Percentiles rank a stretch among this genome's conserved stretches.
Conservation (phyloP, 1,140 invertebrate species). For the Sesamia nonagrioides region DNA sequence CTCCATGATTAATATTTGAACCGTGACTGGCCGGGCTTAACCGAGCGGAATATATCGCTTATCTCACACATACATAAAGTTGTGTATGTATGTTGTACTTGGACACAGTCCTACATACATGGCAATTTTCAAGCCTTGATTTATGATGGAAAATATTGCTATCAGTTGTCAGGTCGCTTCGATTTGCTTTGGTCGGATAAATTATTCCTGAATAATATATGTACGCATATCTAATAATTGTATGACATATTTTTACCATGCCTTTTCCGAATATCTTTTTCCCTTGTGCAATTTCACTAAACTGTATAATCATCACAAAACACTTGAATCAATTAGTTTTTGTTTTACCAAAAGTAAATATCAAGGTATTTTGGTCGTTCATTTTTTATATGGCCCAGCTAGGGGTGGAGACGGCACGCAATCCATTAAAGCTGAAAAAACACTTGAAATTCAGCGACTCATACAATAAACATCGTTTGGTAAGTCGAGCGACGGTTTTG, state of each 20-base stretch:
- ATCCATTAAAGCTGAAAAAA: constrained; percentile 80
- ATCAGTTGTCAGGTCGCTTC: not conserved
- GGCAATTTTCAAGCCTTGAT: constrained; percentile 9
- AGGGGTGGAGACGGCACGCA: constrained; percentile 53
- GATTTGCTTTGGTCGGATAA: constrained; percentile 7
- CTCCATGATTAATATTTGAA: constrained; percentile 73
- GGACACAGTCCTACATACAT: constrained; percentile 8
- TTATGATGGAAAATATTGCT: not conserved
- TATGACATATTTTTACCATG: not conserved
- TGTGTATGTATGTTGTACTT: not conserved
- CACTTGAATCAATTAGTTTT: not conserved
- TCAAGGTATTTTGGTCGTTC: constrained; percentile 11
- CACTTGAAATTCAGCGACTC: constrained; percentile 79
- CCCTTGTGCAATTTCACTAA: not conserved
- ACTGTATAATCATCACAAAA: not conserved
- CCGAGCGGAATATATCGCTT: constrained; percentile 57
- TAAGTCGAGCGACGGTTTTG: constrained; percentile 67
- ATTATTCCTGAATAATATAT: constrained; percentile 11
- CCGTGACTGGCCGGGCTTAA: constrained; percentile 69
- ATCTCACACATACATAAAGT: constrained; percentile 34
- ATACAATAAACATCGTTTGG: constrained; percentile 81
- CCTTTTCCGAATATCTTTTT: not conserved
- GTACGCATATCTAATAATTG: not conserved
- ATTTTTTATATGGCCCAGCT: constrained; percentile 36
- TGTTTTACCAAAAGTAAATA: constrained; percentile 13